Conservation (phyloP, 2,797 vertebrate genomes). For the Channa striata region DNA sequence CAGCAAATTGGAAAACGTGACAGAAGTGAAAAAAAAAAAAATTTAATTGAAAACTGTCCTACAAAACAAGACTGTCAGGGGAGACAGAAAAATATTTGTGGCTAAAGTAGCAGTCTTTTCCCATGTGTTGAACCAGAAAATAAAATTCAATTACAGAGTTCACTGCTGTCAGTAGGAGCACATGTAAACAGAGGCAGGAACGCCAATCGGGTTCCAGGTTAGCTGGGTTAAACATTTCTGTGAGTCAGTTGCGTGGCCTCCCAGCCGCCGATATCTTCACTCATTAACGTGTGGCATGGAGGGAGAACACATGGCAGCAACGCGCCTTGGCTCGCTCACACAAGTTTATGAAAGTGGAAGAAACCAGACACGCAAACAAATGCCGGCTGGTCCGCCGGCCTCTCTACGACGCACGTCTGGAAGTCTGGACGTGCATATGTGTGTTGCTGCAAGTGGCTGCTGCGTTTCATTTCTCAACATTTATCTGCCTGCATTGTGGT, state of each 20-base stretch:
- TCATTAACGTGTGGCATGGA: slow-evolving; percentile 73
- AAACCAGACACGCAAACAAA: slow-evolving; percentile 78
- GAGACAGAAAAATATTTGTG: slow-evolving; percentile 66
- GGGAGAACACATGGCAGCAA: slow-evolving; percentile 75
- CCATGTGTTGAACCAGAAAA: slow-evolving; percentile 62
- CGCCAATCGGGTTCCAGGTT: slow-evolving; percentile 38
- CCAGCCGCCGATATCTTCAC: slow-evolving; percentile 57
- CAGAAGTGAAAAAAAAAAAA: slow-evolving; percentile 72
- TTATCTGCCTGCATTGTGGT: slow-evolving; percentile 66
- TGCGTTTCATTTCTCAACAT: slow-evolving; percentile 77
- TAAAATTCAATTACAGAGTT: slow-evolving; percentile 59
- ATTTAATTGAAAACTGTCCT: slow-evolving; percentile 55
- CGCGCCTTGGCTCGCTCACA: slow-evolving; percentile 56
- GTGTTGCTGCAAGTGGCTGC: slow-evolving; percentile 59
- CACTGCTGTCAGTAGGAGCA: slow-evolving; percentile 59
- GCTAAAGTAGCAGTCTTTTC: slow-evolving; percentile 63
- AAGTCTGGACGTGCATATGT: slow-evolving; percentile 49
- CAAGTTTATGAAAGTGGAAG: slow-evolving; percentile 60
- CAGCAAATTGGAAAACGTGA: slow-evolving; percentile 43
- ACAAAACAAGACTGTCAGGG: slow-evolving; percentile 55
- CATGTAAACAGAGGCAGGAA: slow-evolving; percentile 62
- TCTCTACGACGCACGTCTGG: slow-evolving; percentile 16
- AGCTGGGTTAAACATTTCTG: slow-evolving; percentile 53
- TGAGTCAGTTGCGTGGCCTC: slow-evolving; percentile 58
- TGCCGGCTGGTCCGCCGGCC: slow-evolving; percentile 39